A percentile compares a stretch with the other conserved stretches of the same genome.
Conservation (phyloP, 2,113 vertebrate genomes). For the Anguilla japonica region DNA sequence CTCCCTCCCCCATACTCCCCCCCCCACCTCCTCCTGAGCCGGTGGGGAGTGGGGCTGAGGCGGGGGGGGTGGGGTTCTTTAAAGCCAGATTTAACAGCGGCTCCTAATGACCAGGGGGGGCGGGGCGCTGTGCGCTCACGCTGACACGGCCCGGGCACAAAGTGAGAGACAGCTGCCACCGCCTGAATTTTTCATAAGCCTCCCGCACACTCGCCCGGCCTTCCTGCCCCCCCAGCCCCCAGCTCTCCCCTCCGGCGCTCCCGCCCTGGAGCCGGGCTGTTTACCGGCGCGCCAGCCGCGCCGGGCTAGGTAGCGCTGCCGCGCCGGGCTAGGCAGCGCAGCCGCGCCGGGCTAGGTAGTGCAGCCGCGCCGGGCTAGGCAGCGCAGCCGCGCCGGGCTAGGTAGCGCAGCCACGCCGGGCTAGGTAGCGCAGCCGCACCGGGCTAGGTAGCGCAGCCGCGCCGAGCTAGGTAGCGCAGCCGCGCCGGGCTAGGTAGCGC, state of each 20-base stretch:
- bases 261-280: constrained; percentile 22
- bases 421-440: too few species aligned
- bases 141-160: constrained; percentile 43
- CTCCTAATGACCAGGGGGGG: constrained; percentile 27
- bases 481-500: too few species aligned
- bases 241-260: constrained; percentile 19
- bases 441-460: too few species aligned
- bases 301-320: too few species aligned
- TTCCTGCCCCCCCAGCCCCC: constrained; percentile 26
- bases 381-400: too few species aligned
- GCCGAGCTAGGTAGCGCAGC: too few species aligned
- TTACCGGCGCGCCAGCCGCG: constrained; percentile 3
- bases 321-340: too few species aligned
- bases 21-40: neutral
- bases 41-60: neutral
- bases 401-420: too few species aligned
- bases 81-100: constrained; percentile 31
- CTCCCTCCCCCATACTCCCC: neutral
- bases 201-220: constrained; percentile 40
- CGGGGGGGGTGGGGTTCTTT: constrained; percentile 4
- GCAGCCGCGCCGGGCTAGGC: too few species aligned
- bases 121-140: constrained; percentile 37
- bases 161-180: constrained; percentile 59
- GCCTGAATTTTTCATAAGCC: constrained; percentile 60
- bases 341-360: too few species aligned